A percentile compares a stretch with the other conserved stretches of the same genome.
These are phyloP conservation scores for Stenoptilia bipunctidactyla DNA, from an alignment of 2,888 invertebrate genomes.

Conservation along the genomic window DNA sequence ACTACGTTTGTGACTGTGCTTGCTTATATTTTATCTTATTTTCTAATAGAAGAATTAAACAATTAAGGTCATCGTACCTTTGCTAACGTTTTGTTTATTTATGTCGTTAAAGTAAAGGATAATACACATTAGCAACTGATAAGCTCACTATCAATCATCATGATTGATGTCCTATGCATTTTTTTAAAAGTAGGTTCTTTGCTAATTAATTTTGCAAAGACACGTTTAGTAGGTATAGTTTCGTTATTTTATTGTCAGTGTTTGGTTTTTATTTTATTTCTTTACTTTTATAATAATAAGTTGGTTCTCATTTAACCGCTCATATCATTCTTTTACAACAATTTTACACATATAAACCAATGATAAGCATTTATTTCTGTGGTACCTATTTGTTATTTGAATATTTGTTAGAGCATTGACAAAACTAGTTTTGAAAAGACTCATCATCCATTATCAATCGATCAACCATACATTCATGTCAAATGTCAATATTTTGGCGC, in stretches of 20 bases:
- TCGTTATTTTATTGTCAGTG: neutral
- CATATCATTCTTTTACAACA: too few relatives aligned
- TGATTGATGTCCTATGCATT: slow-evolving; percentile 53
- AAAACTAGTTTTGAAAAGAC: slow-evolving; percentile 3
- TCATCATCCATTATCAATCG: slow-evolving; percentile 26
- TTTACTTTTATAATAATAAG: too few relatives aligned
- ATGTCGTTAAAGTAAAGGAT: neutral
- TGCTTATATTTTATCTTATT: too few relatives aligned
- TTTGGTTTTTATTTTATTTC: too few relatives aligned
- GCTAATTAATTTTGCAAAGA: slow-evolving; percentile 18
- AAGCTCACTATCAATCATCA: slow-evolving; percentile 37
- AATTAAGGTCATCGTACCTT: neutral
- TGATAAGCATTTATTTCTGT: too few relatives aligned
- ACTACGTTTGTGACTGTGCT: too few relatives aligned
- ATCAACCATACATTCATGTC: slow-evolving; percentile 40
- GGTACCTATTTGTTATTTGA: too few relatives aligned
- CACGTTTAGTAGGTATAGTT: slow-evolving; percentile 2
- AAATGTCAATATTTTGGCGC: slow-evolving; percentile 42
- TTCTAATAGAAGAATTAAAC: too few relatives aligned
- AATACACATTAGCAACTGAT: neutral
- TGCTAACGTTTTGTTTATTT: neutral
- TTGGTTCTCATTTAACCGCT: too few relatives aligned
- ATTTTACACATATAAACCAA: too few relatives aligned
- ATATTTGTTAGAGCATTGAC: neutral
- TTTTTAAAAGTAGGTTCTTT: slow-evolving; percentile 21